Evolutionary conservation across 92 coral and sea anemone species (phyloP).

Genomic region (Paragorgia papillata): DNA sequence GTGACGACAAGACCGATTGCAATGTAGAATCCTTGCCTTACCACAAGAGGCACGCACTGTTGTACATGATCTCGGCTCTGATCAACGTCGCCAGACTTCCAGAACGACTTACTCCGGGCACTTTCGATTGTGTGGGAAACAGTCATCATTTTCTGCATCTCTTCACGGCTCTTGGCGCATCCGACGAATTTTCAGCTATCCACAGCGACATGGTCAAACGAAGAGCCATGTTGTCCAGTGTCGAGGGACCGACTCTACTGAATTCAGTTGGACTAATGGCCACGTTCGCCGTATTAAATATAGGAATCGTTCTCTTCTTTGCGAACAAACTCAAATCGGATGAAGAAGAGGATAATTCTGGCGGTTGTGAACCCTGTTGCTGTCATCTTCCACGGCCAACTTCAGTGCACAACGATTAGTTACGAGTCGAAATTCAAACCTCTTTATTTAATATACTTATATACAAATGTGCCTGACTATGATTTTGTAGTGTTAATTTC

Average conservation of each 20-base stretch:
- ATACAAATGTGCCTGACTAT: not conserved
- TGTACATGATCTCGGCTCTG: conserved; percentile 77
- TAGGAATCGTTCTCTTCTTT: conserved; percentile 81
- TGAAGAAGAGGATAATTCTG: conserved; percentile 69
- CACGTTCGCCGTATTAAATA: conserved; percentile 63
- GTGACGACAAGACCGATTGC: conserved; percentile 65
- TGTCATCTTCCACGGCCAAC: not conserved
- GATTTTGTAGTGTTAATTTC: not conserved
- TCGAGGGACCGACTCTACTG: conserved; percentile 62
- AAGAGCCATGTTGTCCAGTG: conserved; percentile 51
- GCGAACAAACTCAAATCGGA: conserved; percentile 67
- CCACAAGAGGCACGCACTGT: conserved; percentile 77
- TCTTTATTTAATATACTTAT: too few relatives aligned
- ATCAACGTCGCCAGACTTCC: conserved; percentile 85
- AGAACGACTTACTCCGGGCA: conserved; percentile 82
- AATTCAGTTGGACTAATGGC: conserved; percentile 75
- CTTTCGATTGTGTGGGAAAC: conserved; percentile 84
- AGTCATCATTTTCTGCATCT: conserved; percentile 96
- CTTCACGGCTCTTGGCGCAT: conserved; percentile 79
- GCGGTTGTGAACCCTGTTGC: too few relatives aligned
- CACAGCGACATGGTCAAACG: conserved; percentile 75
- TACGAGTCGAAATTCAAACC: too few relatives aligned
- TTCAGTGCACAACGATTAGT: too few relatives aligned
- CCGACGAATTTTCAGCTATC: conserved; percentile 77
- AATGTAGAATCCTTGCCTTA: conserved; percentile 68